Conservation (phyloP, 2,797 vertebrate species). For the Nothura maculosa region DNA sequence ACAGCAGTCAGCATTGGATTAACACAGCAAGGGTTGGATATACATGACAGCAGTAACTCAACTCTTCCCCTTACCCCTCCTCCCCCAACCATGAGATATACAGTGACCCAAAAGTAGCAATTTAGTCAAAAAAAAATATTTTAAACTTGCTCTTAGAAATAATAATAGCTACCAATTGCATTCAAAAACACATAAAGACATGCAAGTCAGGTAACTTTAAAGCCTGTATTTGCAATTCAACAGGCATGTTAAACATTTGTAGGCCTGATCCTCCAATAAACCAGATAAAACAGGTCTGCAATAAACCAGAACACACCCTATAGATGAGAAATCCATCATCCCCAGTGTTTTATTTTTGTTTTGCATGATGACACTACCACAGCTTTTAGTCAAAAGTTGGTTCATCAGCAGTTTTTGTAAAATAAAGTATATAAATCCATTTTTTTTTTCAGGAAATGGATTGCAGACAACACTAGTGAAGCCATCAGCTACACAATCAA, state of each 20-base stretch:
- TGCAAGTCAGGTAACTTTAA: background rate
- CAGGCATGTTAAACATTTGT: background rate
- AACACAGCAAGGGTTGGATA: conserved; percentile 19
- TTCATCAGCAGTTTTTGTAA: background rate
- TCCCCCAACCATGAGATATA: background rate
- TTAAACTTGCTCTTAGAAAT: conserved; percentile 21
- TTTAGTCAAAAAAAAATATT: conserved; percentile 45
- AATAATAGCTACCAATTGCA: background rate
- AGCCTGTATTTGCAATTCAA: background rate
- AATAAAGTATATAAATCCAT: background rate
- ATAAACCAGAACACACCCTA: background rate
- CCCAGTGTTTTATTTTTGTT: background rate
- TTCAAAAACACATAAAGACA: background rate
- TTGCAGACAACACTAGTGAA: background rate
- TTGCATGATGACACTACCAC: background rate
- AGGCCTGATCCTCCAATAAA: background rate
- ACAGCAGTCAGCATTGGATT: conserved; percentile 31
- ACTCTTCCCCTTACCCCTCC: background rate
- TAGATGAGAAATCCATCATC: background rate
- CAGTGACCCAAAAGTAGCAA: conserved; percentile 3
- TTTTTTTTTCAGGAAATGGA: background rate
- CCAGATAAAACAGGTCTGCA: background rate
- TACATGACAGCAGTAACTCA: conserved; percentile 25
- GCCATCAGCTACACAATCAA: no score
- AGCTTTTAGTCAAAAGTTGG: background rate